Evolutionary conservation across 2,113 vertebrate genomes (phyloP), one percentile per base, ranked within the genome.

Genomic region (Percopsis transmontana): DNA sequence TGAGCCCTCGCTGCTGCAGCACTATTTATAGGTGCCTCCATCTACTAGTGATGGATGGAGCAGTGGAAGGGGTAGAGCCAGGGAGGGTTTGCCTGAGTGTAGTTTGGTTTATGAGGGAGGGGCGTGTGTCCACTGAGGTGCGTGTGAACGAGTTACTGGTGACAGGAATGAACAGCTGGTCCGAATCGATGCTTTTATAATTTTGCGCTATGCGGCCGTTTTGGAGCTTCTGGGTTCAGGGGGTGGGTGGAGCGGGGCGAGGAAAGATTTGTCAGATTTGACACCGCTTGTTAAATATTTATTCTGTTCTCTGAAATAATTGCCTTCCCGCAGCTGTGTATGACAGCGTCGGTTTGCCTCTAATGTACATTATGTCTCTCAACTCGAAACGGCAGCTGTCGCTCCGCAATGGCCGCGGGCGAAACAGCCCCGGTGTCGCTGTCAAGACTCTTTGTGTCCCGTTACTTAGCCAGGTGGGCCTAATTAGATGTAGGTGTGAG

Each of bases 11-110:
- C 72, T 84, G 81, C 84, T 15, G 84, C 84, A 74, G 72, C 61
- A 66, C 84, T 91, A 92, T 90, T 90, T 91, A 82, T 90, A 92
- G 88, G 51, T 62, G 68, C 51, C 18, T 83, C 70, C 62, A 64
- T 77, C 75, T 52, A n/a, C 64, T 52, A 50, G 62, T 79, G 73
- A 83, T 72, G 65, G 83, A 82, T 78, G 68, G 61, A 67, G 78
- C 62, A 70, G 42, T 58, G 56, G 21, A 14, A 69, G 56, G 63
- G 68, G 66, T 12, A 62, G 68, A 50, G 50, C 66, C 45, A 56
- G 60, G 40, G 65, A 72, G 41, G 51, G 14, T 4, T 14, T 3
- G 47, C 16, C 58, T 18, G 24, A 52, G 65, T 50, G 2, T 42
- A 13, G 57, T 58, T n/a, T 42, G 38, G 38, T 16, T 23, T 23